phyloP scores from a whole-genome alignment of 2,888 invertebrate species.

The Lordiphosa fenestrarum region DNA sequence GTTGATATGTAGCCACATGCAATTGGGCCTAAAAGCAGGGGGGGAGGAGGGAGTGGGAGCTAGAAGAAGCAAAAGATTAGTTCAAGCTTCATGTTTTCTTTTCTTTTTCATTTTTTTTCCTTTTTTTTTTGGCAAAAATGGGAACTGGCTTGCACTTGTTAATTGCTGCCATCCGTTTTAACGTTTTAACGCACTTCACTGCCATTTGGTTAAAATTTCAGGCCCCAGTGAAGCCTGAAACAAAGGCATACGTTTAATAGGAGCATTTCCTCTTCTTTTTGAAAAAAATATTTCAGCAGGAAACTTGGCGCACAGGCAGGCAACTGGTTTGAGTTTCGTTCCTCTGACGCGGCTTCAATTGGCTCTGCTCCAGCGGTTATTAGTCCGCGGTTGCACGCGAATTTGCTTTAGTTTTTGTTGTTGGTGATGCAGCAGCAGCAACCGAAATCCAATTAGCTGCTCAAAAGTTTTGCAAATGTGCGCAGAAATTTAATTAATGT shows the following conservation, averaged over 20 bases:
- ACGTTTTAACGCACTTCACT: conserved; percentile 17
- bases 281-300: conserved; percentile 4
- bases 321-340: conserved; percentile 7
- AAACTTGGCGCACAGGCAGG: conserved; percentile 5
- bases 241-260: conserved; percentile 64
- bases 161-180: conserved; percentile 32
- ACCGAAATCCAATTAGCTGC: conserved; percentile 75
- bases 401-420: conserved; percentile 47
- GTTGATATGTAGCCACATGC: conserved; percentile 66
- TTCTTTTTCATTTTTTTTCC: conserved; percentile 48
- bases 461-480: conserved; percentile 67
- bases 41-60: background rate
- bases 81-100: conserved; percentile 36
- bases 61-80: background rate
- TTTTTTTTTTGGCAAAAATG: conserved; percentile 37
- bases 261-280: conserved; percentile 56
- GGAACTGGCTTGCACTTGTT: conserved; percentile 43
- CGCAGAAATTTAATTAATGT: conserved; percentile 71
- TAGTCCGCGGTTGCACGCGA: conserved; percentile 69
- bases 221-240: conserved; percentile 65
- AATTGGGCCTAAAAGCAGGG: conserved; percentile 8
- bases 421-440: conserved; percentile 41
- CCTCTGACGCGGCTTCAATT: conserved; percentile 23
- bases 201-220: conserved; percentile 48
- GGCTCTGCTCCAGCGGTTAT: conserved; percentile 56